These are phyloP conservation scores for Pocillopora grandis DNA, from an alignment of 92 coral and sea anemone species.

Conservation along the genomic window DNA sequence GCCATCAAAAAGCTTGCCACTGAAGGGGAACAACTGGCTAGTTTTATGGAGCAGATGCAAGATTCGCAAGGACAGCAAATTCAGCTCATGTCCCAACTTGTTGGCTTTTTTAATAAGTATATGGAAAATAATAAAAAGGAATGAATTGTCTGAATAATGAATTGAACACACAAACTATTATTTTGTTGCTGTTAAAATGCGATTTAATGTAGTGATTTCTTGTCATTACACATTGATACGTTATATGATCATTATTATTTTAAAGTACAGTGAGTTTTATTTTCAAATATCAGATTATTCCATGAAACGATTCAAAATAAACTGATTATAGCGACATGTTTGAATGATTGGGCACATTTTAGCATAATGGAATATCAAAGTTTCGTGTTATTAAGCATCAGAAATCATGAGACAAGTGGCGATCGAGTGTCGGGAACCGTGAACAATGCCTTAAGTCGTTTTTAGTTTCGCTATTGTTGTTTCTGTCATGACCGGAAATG, in stretches of 20 bases:
- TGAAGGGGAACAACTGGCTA: slow-evolving; percentile 32
- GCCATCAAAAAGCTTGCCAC: slow-evolving; percentile 35
- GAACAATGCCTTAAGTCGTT: no score
- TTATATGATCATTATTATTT: slow-evolving; percentile 23
- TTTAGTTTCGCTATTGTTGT: no score
- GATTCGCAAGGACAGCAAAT: slow-evolving; percentile 31
- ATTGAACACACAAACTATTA: slow-evolving; percentile 26
- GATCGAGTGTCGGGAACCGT: no score
- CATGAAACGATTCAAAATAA: slow-evolving; percentile 26
- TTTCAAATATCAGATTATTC: slow-evolving; percentile 11
- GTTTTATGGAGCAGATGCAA: slow-evolving; percentile 34
- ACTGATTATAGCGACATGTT: slow-evolving; percentile 10
- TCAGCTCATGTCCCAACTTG: no score
- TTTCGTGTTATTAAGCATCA: no score
- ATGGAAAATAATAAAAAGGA: slow-evolving; percentile 30
- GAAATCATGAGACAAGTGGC: no score
- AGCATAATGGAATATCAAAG: background rate
- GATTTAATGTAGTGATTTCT: slow-evolving; percentile 13
- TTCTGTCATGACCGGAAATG: no score
- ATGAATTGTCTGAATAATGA: slow-evolving; percentile 26
- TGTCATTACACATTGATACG: slow-evolving; percentile 27
- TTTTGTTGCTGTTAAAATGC: slow-evolving; percentile 23
- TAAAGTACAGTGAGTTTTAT: slow-evolving; percentile 7
- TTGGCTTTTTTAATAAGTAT: background rate
- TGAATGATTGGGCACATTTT: slow-evolving; percentile 26